Conservation (phyloP, 2,888 invertebrate genomes). For the Physocephala rufipes region DNA sequence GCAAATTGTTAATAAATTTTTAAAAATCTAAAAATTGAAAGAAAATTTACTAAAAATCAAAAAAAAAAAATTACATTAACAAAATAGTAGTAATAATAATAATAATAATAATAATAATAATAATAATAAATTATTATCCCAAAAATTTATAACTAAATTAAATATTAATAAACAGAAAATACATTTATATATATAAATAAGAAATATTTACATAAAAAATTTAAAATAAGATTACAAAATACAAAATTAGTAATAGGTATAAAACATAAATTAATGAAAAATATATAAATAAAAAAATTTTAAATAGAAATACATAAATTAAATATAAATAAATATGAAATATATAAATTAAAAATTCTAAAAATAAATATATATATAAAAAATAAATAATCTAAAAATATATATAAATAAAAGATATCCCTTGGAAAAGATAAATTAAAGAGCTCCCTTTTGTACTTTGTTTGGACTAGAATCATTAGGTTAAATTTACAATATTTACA, state of each 20-base stretch:
- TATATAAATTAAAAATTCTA: constrained; percentile 25
- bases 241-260: neutral
- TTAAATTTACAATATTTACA: too few relatives aligned
- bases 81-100: too few relatives aligned
- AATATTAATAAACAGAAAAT: neutral
- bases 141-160: neutral
- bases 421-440: neutral
- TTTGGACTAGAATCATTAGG: too few relatives aligned
- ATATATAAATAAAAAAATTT: constrained; percentile 6
- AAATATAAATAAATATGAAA: constrained; percentile 23
- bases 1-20: neutral
- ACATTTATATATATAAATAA: neutral
- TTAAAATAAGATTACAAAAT: neutral
- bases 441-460: too few relatives aligned
- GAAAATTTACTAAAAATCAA: neutral
- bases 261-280: constrained; percentile 3
- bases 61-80: neutral
- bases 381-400: constrained; percentile 4
- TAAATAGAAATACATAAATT: constrained; percentile 5
- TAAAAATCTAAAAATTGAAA: neutral
- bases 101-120: too few relatives aligned
- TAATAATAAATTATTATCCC: too few relatives aligned
- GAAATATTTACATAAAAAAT: neutral
- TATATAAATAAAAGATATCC: constrained; percentile 2
- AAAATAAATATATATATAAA: constrained; percentile 5